Conservation (phyloP, 2,888 invertebrate genomes). For the Troglohyphantes excavatus region DNA sequence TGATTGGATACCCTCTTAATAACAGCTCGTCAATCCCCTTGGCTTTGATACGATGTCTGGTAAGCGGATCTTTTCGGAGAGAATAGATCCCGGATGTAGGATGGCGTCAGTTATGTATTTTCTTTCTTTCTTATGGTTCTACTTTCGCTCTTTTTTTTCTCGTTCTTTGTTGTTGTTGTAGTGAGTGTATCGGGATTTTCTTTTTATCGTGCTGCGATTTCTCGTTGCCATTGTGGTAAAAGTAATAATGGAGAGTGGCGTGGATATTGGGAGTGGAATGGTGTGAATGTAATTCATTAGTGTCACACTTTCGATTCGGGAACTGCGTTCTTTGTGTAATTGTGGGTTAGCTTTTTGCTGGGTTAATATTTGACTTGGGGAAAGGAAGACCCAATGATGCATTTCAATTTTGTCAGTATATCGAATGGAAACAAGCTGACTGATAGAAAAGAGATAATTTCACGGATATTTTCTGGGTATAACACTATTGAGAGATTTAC, state of each 20-base stretch:
- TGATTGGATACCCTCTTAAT: slow-evolving; percentile 74
- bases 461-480: too few species aligned
- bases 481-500: too few species aligned
- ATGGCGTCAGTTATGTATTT: slow-evolving; percentile 59
- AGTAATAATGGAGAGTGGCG: slow-evolving; percentile 46
- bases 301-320: slow-evolving; percentile 3
- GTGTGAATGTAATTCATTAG: slow-evolving; percentile 27
- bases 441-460: too few species aligned
- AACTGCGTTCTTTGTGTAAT: slow-evolving; percentile 9
- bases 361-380: neutral
- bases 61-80: slow-evolving; percentile 70
- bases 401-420: slow-evolving; percentile 16
- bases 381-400: slow-evolving; percentile 26
- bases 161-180: slow-evolving; percentile 25
- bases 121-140: slow-evolving; percentile 16
- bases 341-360: neutral
- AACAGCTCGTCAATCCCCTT: slow-evolving; percentile 66
- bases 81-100: slow-evolving; percentile 71
- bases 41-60: slow-evolving; percentile 56
- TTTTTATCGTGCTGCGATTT: slow-evolving; percentile 16
- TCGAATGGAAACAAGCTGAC: too few species aligned
- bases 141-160: slow-evolving; percentile 17
- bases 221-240: slow-evolving; percentile 46
- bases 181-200: slow-evolving; percentile 20
- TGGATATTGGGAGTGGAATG: neutral